phyloP scores from a whole-genome alignment of 2,888 invertebrate species.

The Pilophorus perplexus region DNA sequence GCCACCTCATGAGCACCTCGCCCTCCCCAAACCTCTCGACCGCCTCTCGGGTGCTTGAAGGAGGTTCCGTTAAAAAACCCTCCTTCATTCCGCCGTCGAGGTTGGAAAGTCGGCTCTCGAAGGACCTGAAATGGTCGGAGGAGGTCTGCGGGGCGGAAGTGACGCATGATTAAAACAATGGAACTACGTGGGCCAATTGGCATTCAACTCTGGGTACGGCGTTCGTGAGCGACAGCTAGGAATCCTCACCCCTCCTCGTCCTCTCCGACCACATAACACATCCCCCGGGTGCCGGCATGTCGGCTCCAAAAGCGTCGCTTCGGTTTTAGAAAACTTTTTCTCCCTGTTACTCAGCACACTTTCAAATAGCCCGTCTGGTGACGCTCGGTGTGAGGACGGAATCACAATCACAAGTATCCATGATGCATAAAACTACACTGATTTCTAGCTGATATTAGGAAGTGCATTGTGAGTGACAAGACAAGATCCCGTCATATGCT shows the following conservation, averaged over 20 bases:
- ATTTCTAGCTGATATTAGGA: too few species aligned
- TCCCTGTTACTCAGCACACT: neutral
- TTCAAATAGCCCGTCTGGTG: neutral
- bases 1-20: neutral
- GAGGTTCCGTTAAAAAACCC: constrained; percentile 27
- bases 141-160: constrained; percentile 41
- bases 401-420: too few species aligned
- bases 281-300: too few species aligned
- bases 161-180: constrained; percentile 45
- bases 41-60: neutral
- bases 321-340: constrained; percentile 5
- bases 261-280: neutral
- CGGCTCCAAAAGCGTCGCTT: too few species aligned
- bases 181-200: constrained; percentile 46
- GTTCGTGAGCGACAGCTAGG: constrained; percentile 40
- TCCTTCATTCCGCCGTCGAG: too few species aligned
- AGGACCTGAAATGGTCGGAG: constrained; percentile 10
- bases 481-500: too few species aligned
- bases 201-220: constrained; percentile 38
- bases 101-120: constrained; percentile 32
- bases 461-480: too few species aligned
- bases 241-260: constrained; percentile 3
- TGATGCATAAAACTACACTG: too few species aligned
- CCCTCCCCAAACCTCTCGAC: neutral
- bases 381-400: too few species aligned